Evolutionary conservation across 2,888 invertebrate genomes (phyloP), one percentile per base, ranked within the genome.

Genomic region (Lomographa bimaculata): DNA sequence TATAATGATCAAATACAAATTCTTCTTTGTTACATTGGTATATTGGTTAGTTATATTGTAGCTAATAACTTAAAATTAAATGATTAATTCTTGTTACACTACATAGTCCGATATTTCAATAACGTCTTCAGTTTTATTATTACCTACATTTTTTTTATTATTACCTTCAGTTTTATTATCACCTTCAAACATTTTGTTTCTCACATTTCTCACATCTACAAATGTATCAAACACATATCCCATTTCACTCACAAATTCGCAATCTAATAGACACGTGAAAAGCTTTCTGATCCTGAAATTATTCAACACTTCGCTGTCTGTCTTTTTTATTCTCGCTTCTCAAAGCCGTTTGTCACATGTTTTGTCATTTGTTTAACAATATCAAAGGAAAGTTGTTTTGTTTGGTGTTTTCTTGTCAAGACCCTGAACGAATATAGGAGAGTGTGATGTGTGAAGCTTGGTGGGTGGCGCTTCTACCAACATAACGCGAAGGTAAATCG

Each of bases 321-420:
- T 20, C 45, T 45, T 47, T 45, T 14, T 14, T n/a, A n/a, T n/a
- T n/a, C n/a, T n/a, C 33, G 46, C 40, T 43, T 40, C 50, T 39
- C 50, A 48, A 39, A 53, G 47, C 29, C 48, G 48, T 57, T 55
- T 38, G 50, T 48, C 40, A 45, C 46, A 44, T 43, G 57, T 50
- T 57, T 54, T 57, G 54, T 54, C 49, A 47, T 45, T 52, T 45
- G 38, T 49, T 54, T 51, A 46, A 28, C 20, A 17, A 50, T 58
- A 60, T 60, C 60, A 60, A 60, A 60, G 54, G 49, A 44, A 25
- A 11, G 46, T 52, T 49, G 46, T 59, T 42, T 47, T 48, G 41
- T 54, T 46, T 43, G 39, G 29, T 37, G 17, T 32, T 18, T 20
- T 33, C 32, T 28, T 43, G 42, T 32, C 32, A 28, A 17, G 32